Conservation (phyloP, 2,888 invertebrate genomes). For the Mayetiola destructor region DNA sequence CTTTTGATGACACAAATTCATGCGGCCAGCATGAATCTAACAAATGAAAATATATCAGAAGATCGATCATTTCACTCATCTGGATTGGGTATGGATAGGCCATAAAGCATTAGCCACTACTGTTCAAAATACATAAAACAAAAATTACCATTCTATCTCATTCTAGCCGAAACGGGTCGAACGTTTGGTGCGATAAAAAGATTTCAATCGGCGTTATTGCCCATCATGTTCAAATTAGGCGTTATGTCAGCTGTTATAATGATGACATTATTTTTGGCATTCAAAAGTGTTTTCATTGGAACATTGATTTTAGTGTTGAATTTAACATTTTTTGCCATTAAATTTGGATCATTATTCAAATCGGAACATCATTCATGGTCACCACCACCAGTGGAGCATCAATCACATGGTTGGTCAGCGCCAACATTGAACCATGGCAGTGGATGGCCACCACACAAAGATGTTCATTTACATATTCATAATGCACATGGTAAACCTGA, state of each 20-base stretch:
- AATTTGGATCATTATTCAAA: slow-evolving; percentile 4
- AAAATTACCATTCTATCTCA: neutral
- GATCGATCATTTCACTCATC: neutral
- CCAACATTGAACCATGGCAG: too few relatives aligned
- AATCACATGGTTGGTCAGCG: neutral
- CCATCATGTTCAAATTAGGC: slow-evolving; percentile 6
- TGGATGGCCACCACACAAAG: slow-evolving; percentile 5
- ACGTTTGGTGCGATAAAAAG: neutral
- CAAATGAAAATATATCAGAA: neutral
- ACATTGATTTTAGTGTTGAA: slow-evolving; percentile 1
- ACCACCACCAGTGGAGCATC: neutral
- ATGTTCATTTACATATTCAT: slow-evolving; percentile 7
- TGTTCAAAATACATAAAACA: neutral
- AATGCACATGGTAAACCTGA: slow-evolving; percentile 4
- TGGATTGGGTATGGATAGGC: neutral
- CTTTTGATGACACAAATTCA: neutral
- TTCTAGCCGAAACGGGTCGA: neutral
- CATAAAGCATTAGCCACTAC: neutral
- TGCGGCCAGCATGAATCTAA: neutral
- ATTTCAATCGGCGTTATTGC: neutral
- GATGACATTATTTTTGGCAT: slow-evolving; percentile 11
- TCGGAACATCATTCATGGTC: neutral
- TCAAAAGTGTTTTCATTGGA: slow-evolving; percentile 5
- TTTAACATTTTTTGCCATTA: neutral
- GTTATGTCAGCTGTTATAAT: neutral